These are phyloP conservation scores for Nebria brevicollis DNA, from an alignment of 2,888 invertebrate genomes.

Conservation along the genomic window DNA sequence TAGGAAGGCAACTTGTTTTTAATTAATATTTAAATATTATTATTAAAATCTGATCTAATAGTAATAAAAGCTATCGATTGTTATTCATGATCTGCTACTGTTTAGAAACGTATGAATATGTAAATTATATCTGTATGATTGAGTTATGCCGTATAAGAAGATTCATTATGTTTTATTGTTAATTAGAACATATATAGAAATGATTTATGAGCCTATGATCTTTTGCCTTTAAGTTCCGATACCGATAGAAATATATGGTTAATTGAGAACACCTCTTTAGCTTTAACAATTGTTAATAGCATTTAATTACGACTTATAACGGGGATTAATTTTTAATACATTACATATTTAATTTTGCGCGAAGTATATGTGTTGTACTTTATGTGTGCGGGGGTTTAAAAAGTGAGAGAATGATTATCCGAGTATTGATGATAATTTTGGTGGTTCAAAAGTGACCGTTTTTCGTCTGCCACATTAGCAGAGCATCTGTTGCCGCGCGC, in stretches of 20 bases:
- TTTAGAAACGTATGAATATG: background rate
- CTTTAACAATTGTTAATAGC: too few relatives aligned
- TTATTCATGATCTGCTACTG: background rate
- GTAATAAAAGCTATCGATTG: background rate
- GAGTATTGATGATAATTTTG: background rate
- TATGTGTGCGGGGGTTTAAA: too few relatives aligned
- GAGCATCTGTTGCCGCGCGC: constrained; percentile 19
- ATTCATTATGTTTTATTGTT: background rate
- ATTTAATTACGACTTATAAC: too few relatives aligned
- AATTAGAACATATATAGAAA: background rate
- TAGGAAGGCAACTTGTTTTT: background rate
- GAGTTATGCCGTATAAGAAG: background rate
- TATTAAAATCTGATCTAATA: background rate
- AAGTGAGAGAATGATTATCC: background rate
- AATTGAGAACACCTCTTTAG: too few relatives aligned
- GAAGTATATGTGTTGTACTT: too few relatives aligned
- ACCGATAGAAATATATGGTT: background rate
- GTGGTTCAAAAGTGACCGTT: constrained; percentile 24
- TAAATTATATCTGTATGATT: background rate
- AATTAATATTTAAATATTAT: background rate
- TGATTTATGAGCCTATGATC: background rate
- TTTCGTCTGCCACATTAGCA: constrained; percentile 31
- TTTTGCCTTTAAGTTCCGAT: background rate
- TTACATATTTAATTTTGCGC: too few relatives aligned
- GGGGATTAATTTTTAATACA: too few relatives aligned